Base-by-base conservation (phyloP, 2,113 vertebrate species). In the Collichthys lucidus region DNA sequence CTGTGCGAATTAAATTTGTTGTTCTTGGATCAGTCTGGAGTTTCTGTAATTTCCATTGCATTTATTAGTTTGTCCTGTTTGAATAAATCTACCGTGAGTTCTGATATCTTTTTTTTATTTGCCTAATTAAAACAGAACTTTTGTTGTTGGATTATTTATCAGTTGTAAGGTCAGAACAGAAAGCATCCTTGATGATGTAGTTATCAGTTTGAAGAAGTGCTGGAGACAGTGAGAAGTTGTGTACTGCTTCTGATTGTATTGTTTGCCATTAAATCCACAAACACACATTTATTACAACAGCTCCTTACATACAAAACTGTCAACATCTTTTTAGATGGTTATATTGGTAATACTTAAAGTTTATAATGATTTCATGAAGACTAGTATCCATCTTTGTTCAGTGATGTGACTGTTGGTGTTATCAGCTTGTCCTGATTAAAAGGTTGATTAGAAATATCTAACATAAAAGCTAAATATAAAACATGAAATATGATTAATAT, bases 1-100 rank as follows among this genome's bases (percentile, higher is more conserved):
- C 24, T 56, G 0, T 16, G 11, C 59, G 42, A 42, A 9, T 9
- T 31, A 6, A n/a, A 12, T 47, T 19, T 44, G 14, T 87, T 90
- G 84, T 85, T 92, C 74, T 77, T 90, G 83, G n/a, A 71, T 16
- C 44, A 19, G 87, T 89, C 80, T 86, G 77, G 73, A 82, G 60
- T 40, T 22, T 55, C 26, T 55, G 55, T 47, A 12, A 20, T 70
- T 19, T 68, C 15, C 46, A 9, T 10, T 50, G 14, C 4, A 17
- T 73, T 72, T n/a, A 42, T 16, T 87, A 52, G 88, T 40, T 49
- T 66, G 35, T 77, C 22, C 47, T 64, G 35, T 78, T 82, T 83
- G 0, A 92, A 88, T 90, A 90, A 88, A 89, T 74, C n/a, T 50
- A 29, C 61, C 0, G 3, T 79, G 12, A 77, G 66, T 68, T 84